Evolutionary conservation across 1,140 invertebrate species (phyloP), one percentile per base, ranked within the genome.

Genomic region (Venustaconcha ellipsiformis): DNA sequence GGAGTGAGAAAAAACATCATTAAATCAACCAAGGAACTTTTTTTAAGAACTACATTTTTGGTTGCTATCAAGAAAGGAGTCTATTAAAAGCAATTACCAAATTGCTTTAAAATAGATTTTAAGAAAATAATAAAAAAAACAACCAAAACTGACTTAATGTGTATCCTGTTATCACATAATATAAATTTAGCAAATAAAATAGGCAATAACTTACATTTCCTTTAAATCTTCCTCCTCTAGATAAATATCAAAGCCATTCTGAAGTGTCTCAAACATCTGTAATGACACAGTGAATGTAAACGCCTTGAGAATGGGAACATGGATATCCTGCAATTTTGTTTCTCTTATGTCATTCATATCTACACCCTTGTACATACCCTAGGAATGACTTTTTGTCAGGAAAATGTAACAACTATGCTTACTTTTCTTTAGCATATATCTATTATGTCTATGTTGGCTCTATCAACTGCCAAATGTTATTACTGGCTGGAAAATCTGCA

Each of bases 181-280:
- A 17, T n/a, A 23, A n/a, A 70, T 15, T 70, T 18, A 63, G 20
- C 37, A 69, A 20, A 74, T 18, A 17, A 14, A 58, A 12, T 18
- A 60, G 15, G 11, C 4, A 63, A 15, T 63, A 68, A 78, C 82
- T 80, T 78, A 82, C 83, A 84, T 81, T 72, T 83, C 55, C 56
- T 80, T 62, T 17, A 84, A 71, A 72, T 84, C 83, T 56, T 82
- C 80, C 48, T 81, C 67, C 30, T 82, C 76, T 15, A 80, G 66
- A 58, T 79, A 83, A 48, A 82, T 68, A 77, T 84, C 83, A 82
- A 80, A 83, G 14, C 76, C 72, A 71, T 75, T 78, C 66, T 82
- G 76, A 57, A 84, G 74, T 5, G 83, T 84, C 57, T 76, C 12
- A 63, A 71, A 74, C 83, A 84, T 84, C 83, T 84, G 69, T 18